Evolutionary conservation across 2,113 vertebrate genomes (phyloP), one percentile per base, ranked within the genome.

Genomic region (Phaethornis superciliosus): DNA sequence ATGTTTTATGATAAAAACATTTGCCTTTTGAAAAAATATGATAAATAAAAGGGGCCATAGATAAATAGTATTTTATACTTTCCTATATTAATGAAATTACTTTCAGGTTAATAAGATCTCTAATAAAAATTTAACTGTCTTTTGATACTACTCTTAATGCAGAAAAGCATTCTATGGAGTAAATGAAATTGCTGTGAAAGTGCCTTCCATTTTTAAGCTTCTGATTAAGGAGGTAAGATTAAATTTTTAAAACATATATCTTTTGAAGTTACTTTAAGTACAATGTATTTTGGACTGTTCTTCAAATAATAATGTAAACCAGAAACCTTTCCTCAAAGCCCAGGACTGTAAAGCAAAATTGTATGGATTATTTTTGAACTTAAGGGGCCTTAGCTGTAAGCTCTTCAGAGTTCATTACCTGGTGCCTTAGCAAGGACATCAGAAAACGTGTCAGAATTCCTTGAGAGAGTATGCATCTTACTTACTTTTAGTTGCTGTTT

Each of bases 121-220:
- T 80, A 55, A 44, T 63, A 30, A 65, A 80, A 52, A 28, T 7
- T 16, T 35, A n/a, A 40, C 10, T 20, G 5, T 44, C 26, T 74
- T 63, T 55, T 51, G 11, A 15, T 68, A 2, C 63, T 84, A 32
- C 76, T 77, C 89, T 89, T 85, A 30, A 98, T 93, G 74, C 93
- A 99, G 99, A 98, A 99, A 97, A 98, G 97, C 98, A 92, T 99
- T 99, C 98, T 99, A 99, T 93, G 99, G 99, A 97, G 96, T 99
- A 96, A 99, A 99, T 98, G 99, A 99, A 98, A 99, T 99, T 93
- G 97, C 98, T 96, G 99, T 99, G 97, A 99, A 99, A 99, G 99
- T 99, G 99, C 99, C 99, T 99, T 99, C 99, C 96, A 96, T 99
- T 98, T 99, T 99, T 98, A 99, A 99, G 97, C 99, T 99, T 98